Evolutionary conservation across 2,888 invertebrate genomes (phyloP).

Genomic region (Clostera curtula): DNA sequence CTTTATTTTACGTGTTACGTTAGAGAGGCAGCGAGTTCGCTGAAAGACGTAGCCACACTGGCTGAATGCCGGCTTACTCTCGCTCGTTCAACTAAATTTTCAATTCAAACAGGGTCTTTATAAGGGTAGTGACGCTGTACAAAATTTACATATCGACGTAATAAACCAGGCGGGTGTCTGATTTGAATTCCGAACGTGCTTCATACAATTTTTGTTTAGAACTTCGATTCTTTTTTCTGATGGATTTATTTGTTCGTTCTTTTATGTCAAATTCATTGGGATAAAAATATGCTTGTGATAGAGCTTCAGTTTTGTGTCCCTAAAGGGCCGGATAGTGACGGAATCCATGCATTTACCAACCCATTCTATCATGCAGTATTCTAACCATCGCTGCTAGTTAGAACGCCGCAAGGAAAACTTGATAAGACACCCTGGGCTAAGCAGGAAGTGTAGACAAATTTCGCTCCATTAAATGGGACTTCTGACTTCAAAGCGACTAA

Average conservation of each 20-base stretch:
- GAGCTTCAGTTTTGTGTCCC: no score
- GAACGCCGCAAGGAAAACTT: no score
- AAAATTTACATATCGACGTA: conserved; percentile 74
- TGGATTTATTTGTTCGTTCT: conserved; percentile 14
- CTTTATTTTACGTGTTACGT: conserved; percentile 28
- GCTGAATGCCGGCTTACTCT: conserved; percentile 57
- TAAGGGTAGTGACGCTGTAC: conserved; percentile 74
- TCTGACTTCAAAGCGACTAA: no score
- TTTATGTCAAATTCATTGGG: no score
- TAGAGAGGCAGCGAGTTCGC: conserved; percentile 58
- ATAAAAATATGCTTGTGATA: no score
- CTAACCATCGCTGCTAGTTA: no score
- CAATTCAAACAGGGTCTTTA: conserved; percentile 74
- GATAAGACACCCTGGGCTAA: no score
- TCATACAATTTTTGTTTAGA: conserved; percentile 38
- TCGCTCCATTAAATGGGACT: no score
- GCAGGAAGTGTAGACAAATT: no score
- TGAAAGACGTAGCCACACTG: conserved; percentile 71
- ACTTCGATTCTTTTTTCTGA: conserved; percentile 12
- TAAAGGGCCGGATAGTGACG: no score
- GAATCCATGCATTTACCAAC: no score
- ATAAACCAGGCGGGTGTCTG: conserved; percentile 66
- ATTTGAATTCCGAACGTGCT: conserved; percentile 61
- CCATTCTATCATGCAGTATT: no score
- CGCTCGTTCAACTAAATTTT: conserved; percentile 71